Conservation (phyloP, 1,140 invertebrate genomes). For the Agrypnia vestita region DNA sequence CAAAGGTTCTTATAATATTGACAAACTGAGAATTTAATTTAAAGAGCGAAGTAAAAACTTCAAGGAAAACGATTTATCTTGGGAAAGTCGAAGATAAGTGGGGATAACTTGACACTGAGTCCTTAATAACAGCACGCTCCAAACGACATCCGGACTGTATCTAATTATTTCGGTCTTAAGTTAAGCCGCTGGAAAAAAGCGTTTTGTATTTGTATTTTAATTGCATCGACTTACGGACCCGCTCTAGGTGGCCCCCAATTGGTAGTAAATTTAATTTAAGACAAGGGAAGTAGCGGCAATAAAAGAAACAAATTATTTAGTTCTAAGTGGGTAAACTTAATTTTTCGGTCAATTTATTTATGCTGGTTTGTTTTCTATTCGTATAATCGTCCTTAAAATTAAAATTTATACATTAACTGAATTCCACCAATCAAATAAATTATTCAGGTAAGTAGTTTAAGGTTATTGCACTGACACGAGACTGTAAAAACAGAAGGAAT, state of each 20-base stretch:
- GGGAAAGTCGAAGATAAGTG: too few relatives aligned
- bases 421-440: too few relatives aligned
- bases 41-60: too few relatives aligned
- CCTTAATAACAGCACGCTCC: background rate
- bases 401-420: too few relatives aligned
- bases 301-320: conserved; percentile 55
- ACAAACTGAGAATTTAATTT: too few relatives aligned
- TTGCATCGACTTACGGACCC: conserved; percentile 47
- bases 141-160: conserved; percentile 12
- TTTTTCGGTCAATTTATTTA: conserved; percentile 34
- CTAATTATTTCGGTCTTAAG: conserved; percentile 37
- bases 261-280: conserved; percentile 52
- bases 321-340: conserved; percentile 23
- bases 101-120: too few relatives aligned
- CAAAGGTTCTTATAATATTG: too few relatives aligned
- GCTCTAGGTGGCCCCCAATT: conserved; percentile 45
- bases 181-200: conserved; percentile 38
- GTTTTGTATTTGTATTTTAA: conserved; percentile 54
- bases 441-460: too few relatives aligned
- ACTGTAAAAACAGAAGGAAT: too few relatives aligned
- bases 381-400: background rate
- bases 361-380: background rate
- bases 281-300: conserved; percentile 42
- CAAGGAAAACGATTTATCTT: too few relatives aligned
- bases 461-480: too few relatives aligned